Base-by-base conservation (phyloP, 1,140 invertebrate genomes). In the Eulimnadia texana region DNA sequence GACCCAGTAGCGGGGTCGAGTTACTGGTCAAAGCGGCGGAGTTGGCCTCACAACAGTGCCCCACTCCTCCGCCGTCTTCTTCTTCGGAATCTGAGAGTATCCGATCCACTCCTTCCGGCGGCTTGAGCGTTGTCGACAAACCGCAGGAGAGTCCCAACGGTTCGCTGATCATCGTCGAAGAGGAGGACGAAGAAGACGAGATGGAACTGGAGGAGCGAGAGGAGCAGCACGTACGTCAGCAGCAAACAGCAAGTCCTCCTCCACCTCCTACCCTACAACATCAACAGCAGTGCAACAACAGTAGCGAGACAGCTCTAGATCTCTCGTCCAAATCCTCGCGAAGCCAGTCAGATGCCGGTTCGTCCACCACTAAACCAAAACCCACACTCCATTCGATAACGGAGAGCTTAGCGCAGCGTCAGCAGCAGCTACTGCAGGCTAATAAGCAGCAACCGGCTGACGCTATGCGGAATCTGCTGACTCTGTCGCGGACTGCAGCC, bases 371-470 rank as follows among this genome's bases (percentile, higher is more conserved):
- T 33, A 57, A 57, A 57, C 20, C 55, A 10, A 27, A 27, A 20
- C 49, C 51, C n/a, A 51, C 51, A 23, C 60, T 61, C 24, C 51
- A 52, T 29, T 61, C 60, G 16, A 61, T 61, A 25, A 54, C 60
- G 2, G 60, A 61, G 24, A 61, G 60, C n/a, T 42, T 61, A 54
- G 60, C 60, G 51, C 50, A 61, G 16, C 25, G 60, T 28, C 60
- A 61, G 25, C 59, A 51, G n/a, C 59, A 60, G 1, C 50, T 24
- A 16, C 51, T 54, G 16, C 60, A 61, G 16, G 50, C 29, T 3
- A 13, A 42, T 16, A 11, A 42, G 11, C 33, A 60, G 20, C 59
- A 61, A 20, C 60, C 23, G 28, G 28, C 60, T 3, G 60, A 61
- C 33, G 51, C 60, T 11, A 42, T 61, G 53, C 49, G 60, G 20